Conservation (phyloP, 2,113 vertebrate genomes). For the Stomatorhinus ivindoensis region DNA sequence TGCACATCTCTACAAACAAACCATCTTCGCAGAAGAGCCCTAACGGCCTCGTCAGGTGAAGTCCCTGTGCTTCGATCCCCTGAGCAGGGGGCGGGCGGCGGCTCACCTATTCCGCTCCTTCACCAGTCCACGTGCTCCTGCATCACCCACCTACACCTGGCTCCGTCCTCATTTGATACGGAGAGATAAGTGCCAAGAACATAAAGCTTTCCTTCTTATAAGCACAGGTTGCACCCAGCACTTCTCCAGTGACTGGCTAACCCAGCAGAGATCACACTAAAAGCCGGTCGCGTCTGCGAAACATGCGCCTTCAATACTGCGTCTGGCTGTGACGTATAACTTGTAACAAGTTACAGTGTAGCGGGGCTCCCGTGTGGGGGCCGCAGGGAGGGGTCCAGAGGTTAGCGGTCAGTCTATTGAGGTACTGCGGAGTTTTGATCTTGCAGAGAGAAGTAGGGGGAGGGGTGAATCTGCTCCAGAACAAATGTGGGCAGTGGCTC, state of each 20-base stretch:
- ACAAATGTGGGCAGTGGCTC: neutral
- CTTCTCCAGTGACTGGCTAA: neutral
- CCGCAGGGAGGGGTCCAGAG: neutral
- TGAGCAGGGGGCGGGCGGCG: neutral
- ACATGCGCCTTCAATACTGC: neutral
- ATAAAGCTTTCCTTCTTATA: neutral
- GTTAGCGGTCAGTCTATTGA: conserved; percentile 13
- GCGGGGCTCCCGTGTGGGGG: neutral
- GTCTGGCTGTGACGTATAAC: neutral
- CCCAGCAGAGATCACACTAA: neutral
- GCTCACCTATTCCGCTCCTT: neutral
- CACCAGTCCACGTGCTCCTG: neutral
- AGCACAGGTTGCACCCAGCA: neutral
- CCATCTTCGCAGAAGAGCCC: neutral
- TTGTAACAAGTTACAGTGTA: neutral
- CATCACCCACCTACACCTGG: neutral
- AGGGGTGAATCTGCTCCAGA: neutral
- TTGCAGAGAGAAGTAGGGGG: neutral
- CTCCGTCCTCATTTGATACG: neutral
- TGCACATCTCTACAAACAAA: neutral
- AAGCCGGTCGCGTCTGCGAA: neutral
- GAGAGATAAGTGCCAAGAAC: conserved; percentile 6
- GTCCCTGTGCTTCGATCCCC: neutral
- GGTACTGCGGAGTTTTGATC: conserved; percentile 14
- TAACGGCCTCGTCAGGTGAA: neutral